A percentile compares a stretch with the other conserved stretches of the same genome.
Evolutionary conservation across 2,797 vertebrate genomes (phyloP).

Genomic region (Diplodus sargus): DNA sequence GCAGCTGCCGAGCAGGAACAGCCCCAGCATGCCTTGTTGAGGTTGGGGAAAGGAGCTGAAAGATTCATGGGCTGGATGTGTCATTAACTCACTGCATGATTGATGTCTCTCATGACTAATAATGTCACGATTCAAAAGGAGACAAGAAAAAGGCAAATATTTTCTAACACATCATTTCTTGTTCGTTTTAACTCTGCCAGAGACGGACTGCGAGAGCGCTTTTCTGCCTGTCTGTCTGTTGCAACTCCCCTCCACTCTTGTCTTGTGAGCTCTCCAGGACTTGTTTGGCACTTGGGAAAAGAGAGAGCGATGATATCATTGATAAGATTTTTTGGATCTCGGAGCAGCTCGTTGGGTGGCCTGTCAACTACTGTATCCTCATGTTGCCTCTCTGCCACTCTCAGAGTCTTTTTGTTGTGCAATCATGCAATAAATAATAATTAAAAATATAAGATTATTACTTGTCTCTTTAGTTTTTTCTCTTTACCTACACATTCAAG

Average conservation of each 20-base stretch:
- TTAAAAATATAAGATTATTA: neutral
- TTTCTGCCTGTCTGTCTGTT: constrained; percentile 23
- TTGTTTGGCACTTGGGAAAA: constrained; percentile 50
- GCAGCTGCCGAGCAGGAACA: constrained; percentile 85
- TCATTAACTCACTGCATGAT: constrained; percentile 88
- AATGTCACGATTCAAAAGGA: constrained; percentile 83
- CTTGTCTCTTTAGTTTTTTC: neutral
- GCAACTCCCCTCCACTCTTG: constrained; percentile 30
- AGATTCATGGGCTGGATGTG: constrained; percentile 85
- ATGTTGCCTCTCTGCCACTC: constrained; percentile 25
- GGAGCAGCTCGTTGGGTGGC: constrained; percentile 27
- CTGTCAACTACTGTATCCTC: constrained; percentile 28
- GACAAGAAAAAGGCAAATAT: constrained; percentile 75
- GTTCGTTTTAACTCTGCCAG: constrained; percentile 52
- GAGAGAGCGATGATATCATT: constrained; percentile 40
- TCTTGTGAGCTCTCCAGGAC: constrained; percentile 45
- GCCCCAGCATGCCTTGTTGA: constrained; percentile 78
- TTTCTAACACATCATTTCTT: constrained; percentile 71
- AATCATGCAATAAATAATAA: neutral
- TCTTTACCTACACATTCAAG: neutral
- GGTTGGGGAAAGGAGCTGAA: constrained; percentile 74
- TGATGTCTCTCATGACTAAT: constrained; percentile 82
- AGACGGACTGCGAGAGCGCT: constrained; percentile 31
- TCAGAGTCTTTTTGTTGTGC: neutral
- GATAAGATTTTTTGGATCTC: constrained; percentile 29